Evolutionary conservation across 2,888 invertebrate species (phyloP).

Genomic region (Argyresthia albistria): DNA sequence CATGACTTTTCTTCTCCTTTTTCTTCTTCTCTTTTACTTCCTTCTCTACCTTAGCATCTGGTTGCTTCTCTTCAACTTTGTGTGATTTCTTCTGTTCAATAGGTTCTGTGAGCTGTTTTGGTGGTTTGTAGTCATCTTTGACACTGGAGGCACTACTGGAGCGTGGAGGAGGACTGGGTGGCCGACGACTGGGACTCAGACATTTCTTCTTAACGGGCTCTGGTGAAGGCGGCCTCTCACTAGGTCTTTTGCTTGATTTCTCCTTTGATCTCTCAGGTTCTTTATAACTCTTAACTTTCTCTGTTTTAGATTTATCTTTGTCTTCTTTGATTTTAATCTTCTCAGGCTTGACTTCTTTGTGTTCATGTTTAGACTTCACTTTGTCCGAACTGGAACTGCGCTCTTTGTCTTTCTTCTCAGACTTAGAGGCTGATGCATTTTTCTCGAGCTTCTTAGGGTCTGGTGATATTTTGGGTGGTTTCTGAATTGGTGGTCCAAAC

Average conservation of each 20-base stretch:
- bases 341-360: slow-evolving; percentile 54
- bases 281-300: slow-evolving; percentile 67
- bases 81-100: slow-evolving; percentile 39
- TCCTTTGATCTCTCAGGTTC: slow-evolving; percentile 71
- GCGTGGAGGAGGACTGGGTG: slow-evolving; percentile 41
- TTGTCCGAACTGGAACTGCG: slow-evolving; percentile 53
- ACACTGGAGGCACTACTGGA: slow-evolving; percentile 56
- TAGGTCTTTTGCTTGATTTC: slow-evolving; percentile 63
- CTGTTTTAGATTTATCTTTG: slow-evolving; percentile 57
- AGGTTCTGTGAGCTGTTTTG: slow-evolving; percentile 37
- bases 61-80: slow-evolving; percentile 61
- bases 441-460: slow-evolving; percentile 73
- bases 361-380: slow-evolving; percentile 57
- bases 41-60: slow-evolving; percentile 68
- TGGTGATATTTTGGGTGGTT: slow-evolving; percentile 79
- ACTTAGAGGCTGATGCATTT: slow-evolving; percentile 33
- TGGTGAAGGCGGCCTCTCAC: slow-evolving; percentile 52
- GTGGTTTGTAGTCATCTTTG: slow-evolving; percentile 53
- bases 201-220: slow-evolving; percentile 49
- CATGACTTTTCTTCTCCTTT: slow-evolving; percentile 76
- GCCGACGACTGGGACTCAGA: slow-evolving; percentile 22
- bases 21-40: slow-evolving; percentile 70
- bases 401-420: slow-evolving; percentile 74
- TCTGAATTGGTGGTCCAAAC: slow-evolving; percentile 88
- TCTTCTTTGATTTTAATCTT: slow-evolving; percentile 63